Evolutionary conservation across 2,888 invertebrate species (phyloP), one percentile per base, ranked within the genome.

Genomic region (Papilio elwesi): DNA sequence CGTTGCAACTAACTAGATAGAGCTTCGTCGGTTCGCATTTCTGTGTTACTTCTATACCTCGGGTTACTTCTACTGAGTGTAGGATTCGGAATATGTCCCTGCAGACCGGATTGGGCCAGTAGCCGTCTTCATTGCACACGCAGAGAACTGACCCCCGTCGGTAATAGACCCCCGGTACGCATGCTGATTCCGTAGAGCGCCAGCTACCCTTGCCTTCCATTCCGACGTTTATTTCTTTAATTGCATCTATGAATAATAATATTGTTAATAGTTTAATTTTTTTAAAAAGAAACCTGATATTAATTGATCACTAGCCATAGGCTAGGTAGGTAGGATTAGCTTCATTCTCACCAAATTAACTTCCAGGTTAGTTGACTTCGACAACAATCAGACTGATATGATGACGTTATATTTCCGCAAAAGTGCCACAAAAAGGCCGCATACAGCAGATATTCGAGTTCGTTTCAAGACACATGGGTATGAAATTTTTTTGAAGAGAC

Each of bases 161-260:
- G 73, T 92, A 92, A 51, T 85, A 84, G 0, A 90, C 85, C 4
- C 87, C 85, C 26, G 92, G 84, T 49, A 85, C 79, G 75, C 93
- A 93, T 0, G 85, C 77, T 0, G 78, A 76, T 0, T 75, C 65
- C 2, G 63, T 74, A 0, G 87, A 78, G 6, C 93, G 83, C 93
- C 93, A 93, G 0, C 74, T 77, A 0, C 93, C 93, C 10, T 82
- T 88, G 0, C 92, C 92, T 79, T 90, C 86, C 90, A 92, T 92
- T 8, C 92, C 93, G 2, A 90, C 86, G 48, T 90, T 77, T 66
- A 90, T 80, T 0, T 89, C 86, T 75, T 74, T 78, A 38, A 93
- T 88, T 1, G 89, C 86, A 80, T 92, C 92, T 92, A 80, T 15
- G 74, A 78, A 73, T 65, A 68, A 38, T 48, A 55, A 16, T 59